Conservation (phyloP, 1,140 invertebrate genomes). For the Drosophila equinoxialis region DNA sequence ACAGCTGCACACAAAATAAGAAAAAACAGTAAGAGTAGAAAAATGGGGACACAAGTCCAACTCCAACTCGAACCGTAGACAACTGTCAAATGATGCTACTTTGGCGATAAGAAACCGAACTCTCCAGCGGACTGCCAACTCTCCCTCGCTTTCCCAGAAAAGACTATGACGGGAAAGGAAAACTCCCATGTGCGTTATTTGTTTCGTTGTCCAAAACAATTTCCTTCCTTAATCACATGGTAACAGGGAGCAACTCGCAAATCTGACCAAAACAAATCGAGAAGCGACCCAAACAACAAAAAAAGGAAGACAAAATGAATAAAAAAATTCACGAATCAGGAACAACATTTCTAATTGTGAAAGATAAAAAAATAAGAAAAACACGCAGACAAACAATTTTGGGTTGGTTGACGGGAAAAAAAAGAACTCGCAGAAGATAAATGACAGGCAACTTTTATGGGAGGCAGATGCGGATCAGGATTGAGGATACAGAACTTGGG, state of each 20-base stretch:
- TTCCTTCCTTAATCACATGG: constrained; percentile 82
- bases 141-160: constrained; percentile 23
- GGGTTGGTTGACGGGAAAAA: constrained; percentile 53
- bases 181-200: constrained; percentile 59
- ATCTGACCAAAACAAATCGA: constrained; percentile 72
- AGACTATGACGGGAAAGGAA: constrained; percentile 31
- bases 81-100: constrained; percentile 78
- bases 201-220: constrained; percentile 81
- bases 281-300: constrained; percentile 39
- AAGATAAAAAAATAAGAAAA: constrained; percentile 66
- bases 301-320: constrained; percentile 14
- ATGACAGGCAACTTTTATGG: constrained; percentile 64
- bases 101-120: constrained; percentile 54
- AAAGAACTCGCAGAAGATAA: constrained; percentile 55
- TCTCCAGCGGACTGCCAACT: constrained; percentile 30
- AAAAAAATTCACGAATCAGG: constrained; percentile 39
- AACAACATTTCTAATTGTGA: constrained; percentile 74
- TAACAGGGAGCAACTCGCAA: constrained; percentile 57
- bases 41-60: constrained; percentile 16
- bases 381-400: constrained; percentile 41
- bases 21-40: constrained; percentile 4
- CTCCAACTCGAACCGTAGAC: constrained; percentile 52
- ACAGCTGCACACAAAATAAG: neutral
- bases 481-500: constrained; percentile 26
- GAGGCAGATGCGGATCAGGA: constrained; percentile 29